These are phyloP conservation scores for Pseudanteris insignis DNA, from an alignment of 2,888 invertebrate species.

Conservation along the genomic window DNA sequence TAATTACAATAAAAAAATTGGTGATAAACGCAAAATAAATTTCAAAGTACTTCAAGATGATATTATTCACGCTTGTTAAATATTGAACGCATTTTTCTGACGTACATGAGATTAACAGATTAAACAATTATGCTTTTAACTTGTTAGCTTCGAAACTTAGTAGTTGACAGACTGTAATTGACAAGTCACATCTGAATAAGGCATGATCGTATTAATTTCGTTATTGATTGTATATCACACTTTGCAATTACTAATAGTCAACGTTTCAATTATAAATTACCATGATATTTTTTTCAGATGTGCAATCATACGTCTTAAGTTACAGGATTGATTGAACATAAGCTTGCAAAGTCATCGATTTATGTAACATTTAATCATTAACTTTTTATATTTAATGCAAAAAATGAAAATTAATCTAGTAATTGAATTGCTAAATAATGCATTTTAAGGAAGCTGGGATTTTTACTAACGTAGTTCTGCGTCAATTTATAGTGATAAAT, in stretches of 20 bases:
- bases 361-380: conserved; percentile 12
- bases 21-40: too few relatives aligned
- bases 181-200: conserved; percentile 26
- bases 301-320: conserved; percentile 11
- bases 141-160: conserved; percentile 10
- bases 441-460: too few relatives aligned
- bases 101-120: conserved; percentile 6
- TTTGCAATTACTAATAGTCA: conserved; percentile 18
- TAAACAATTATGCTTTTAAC: conserved; percentile 28
- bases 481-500: too few relatives aligned
- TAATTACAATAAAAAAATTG: too few relatives aligned
- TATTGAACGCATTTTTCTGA: too few relatives aligned
- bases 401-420: too few relatives aligned
- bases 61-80: too few relatives aligned
- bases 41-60: too few relatives aligned
- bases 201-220: conserved; percentile 25
- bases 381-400: too few relatives aligned
- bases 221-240: conserved; percentile 20
- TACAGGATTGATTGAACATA: conserved; percentile 19
- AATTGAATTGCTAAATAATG: too few relatives aligned
- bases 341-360: conserved; percentile 4
- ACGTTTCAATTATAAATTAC: conserved; percentile 32
- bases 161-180: conserved; percentile 23
- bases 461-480: too few relatives aligned
- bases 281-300: conserved; percentile 23